Percentiles rank a stretch among this genome's conserved stretches.
Conservation (phyloP, 2,113 vertebrate species). For the Poecilia latipinna region DNA sequence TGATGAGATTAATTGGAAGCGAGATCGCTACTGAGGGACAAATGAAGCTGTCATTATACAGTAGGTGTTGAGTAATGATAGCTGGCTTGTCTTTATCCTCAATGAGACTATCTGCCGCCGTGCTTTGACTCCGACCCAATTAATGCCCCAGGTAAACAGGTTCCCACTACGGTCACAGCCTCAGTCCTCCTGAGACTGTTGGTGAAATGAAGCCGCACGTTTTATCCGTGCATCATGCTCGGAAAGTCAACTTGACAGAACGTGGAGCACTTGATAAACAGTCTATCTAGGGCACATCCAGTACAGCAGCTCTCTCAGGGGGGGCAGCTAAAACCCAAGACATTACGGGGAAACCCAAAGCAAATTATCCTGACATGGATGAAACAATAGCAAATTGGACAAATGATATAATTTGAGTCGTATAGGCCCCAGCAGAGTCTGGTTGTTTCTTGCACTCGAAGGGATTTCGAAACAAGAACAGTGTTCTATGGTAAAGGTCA, state of each 20-base stretch:
- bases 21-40: slow-evolving; percentile 72
- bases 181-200: slow-evolving; percentile 65
- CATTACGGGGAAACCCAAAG: slow-evolving; percentile 82
- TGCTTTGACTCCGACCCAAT: slow-evolving; percentile 76
- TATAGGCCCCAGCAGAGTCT: slow-evolving; percentile 80
- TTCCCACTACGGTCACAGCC: slow-evolving; percentile 56
- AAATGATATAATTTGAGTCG: slow-evolving; percentile 86
- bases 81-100: slow-evolving; percentile 61
- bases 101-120: slow-evolving; percentile 28
- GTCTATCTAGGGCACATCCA: slow-evolving; percentile 82
- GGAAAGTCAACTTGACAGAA: slow-evolving; percentile 83
- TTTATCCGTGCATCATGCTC: slow-evolving; percentile 78
- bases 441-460: slow-evolving; percentile 71
- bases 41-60: slow-evolving; percentile 77
- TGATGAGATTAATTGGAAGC: slow-evolving; percentile 77
- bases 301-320: slow-evolving; percentile 74
- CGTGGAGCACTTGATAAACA: slow-evolving; percentile 80
- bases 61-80: slow-evolving; percentile 76
- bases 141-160: slow-evolving; percentile 77
- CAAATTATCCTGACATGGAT: slow-evolving; percentile 86
- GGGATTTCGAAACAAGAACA: slow-evolving; percentile 83
- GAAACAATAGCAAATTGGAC: slow-evolving; percentile 87
- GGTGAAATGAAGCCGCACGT: slow-evolving; percentile 81
- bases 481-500: slow-evolving; percentile 83
- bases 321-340: slow-evolving; percentile 76